Percentiles rank a stretch among this genome's conserved stretches.
These are phyloP conservation scores for Latheticus oryzae DNA, from an alignment of 2,888 invertebrate species.

Conservation along the genomic window DNA sequence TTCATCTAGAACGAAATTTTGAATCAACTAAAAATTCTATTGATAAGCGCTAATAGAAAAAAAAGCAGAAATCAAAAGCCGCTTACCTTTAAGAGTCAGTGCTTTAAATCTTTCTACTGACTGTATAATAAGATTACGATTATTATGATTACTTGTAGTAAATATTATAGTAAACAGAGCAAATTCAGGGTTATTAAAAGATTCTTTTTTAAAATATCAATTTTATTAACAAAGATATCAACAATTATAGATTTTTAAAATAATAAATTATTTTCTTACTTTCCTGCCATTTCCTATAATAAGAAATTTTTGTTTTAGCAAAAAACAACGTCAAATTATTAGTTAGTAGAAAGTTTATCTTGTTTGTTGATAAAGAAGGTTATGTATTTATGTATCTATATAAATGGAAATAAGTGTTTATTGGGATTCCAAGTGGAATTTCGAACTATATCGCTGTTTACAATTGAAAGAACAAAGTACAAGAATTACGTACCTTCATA, in stretches of 20 bases:
- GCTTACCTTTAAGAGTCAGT: constrained; percentile 21
- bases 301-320: constrained; percentile 8
- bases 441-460: constrained; percentile 43
- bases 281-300: constrained; percentile 15
- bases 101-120: constrained; percentile 13
- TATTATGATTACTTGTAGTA: constrained; percentile 23
- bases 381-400: constrained; percentile 20
- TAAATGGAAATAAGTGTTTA: constrained; percentile 35
- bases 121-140: background rate
- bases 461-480: constrained; percentile 27
- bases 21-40: no score
- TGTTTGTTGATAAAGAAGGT: constrained; percentile 39
- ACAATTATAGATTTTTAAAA: no score
- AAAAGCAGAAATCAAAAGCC: no score
- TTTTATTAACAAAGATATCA: no score
- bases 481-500: constrained; percentile 73
- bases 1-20: constrained; percentile 65
- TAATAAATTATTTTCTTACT: constrained; percentile 7
- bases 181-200: constrained; percentile 25
- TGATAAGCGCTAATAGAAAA: no score
- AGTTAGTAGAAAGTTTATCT: constrained; percentile 18
- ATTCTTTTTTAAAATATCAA: constrained; percentile 8
- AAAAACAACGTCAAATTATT: constrained; percentile 12
- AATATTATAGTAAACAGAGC: constrained; percentile 31
- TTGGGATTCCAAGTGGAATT: constrained; percentile 39